Evolutionary conservation across 2,113 vertebrate species (phyloP).

Genomic region (Thamnophis sirtalis): DNA sequence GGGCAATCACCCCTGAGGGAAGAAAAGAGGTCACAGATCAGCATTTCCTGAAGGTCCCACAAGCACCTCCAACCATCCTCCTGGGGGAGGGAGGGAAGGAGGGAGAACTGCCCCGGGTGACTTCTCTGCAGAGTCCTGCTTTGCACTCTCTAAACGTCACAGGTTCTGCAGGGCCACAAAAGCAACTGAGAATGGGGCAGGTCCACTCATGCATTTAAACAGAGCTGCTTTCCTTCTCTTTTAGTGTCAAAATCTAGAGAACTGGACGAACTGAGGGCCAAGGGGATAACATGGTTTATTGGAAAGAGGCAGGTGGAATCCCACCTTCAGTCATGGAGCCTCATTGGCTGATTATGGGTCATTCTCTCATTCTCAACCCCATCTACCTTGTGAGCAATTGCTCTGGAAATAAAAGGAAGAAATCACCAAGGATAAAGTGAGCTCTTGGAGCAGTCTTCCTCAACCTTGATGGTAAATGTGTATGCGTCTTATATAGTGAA

Average conservation of each 20-base stretch:
- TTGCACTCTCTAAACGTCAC: background rate
- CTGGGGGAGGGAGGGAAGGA: background rate
- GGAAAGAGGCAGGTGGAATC: background rate
- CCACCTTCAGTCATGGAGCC: background rate
- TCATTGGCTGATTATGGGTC: background rate
- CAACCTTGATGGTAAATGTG: too few relatives aligned
- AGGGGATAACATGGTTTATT: background rate
- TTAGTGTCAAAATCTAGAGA: background rate
- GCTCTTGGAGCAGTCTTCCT: background rate
- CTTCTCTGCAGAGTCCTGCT: background rate
- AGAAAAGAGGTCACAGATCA: conserved; percentile 26
- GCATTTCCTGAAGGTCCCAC: background rate
- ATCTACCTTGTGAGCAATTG: background rate
- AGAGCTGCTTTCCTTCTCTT: background rate
- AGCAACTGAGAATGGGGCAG: background rate
- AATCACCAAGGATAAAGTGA: background rate
- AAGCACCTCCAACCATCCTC: background rate
- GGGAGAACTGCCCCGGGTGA: background rate
- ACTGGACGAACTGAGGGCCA: background rate
- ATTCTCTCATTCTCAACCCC: background rate
- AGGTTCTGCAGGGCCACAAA: background rate
- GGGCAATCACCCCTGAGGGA: conserved; percentile 86
- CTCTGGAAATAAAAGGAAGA: background rate
- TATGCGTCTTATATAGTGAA: too few relatives aligned
- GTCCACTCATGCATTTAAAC: background rate